phyloP scores from a whole-genome alignment of 1,140 invertebrate species.

The Vollenhovia emeryi region DNA sequence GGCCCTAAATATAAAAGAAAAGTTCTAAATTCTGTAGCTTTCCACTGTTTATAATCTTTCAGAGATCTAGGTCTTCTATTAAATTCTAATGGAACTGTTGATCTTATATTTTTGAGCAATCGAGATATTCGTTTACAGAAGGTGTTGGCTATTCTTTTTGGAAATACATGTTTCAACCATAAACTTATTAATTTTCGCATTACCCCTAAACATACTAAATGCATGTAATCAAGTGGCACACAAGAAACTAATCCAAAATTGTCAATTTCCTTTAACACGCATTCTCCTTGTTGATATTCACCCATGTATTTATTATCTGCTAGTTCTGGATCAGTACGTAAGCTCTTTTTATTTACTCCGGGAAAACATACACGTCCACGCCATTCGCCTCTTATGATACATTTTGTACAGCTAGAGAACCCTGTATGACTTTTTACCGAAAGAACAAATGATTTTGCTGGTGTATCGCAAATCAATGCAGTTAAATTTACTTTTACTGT shows the following conservation, averaged over 20 bases:
- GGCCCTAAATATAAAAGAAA: conserved; percentile 16
- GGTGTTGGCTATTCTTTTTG: background rate
- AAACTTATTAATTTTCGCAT: conserved; percentile 27
- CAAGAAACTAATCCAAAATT: conserved; percentile 62
- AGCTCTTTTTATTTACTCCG: background rate
- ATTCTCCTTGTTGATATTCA: conserved; percentile 20
- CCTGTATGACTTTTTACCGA: background rate
- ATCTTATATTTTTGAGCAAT: too few species aligned
- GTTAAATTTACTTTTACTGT: conserved; percentile 52
- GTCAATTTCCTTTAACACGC: conserved; percentile 42
- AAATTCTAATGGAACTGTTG: background rate
- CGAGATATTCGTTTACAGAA: background rate
- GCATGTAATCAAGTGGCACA: conserved; percentile 77
- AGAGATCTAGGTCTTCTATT: conserved; percentile 17
- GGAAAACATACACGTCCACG: conserved; percentile 20
- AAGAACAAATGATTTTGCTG: conserved; percentile 54
- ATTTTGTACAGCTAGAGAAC: background rate
- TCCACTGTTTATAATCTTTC: conserved; percentile 15
- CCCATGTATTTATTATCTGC: conserved; percentile 4
- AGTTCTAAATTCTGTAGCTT: conserved; percentile 12
- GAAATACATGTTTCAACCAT: conserved; percentile 22
- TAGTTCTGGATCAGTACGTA: background rate
- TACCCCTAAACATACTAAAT: too few species aligned
- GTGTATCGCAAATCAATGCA: conserved; percentile 78
- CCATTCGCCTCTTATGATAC: conserved; percentile 9